Evolutionary conservation across 2,113 vertebrate genomes (phyloP), one percentile per base, ranked within the genome.

Genomic region (Calonectris borealis): DNA sequence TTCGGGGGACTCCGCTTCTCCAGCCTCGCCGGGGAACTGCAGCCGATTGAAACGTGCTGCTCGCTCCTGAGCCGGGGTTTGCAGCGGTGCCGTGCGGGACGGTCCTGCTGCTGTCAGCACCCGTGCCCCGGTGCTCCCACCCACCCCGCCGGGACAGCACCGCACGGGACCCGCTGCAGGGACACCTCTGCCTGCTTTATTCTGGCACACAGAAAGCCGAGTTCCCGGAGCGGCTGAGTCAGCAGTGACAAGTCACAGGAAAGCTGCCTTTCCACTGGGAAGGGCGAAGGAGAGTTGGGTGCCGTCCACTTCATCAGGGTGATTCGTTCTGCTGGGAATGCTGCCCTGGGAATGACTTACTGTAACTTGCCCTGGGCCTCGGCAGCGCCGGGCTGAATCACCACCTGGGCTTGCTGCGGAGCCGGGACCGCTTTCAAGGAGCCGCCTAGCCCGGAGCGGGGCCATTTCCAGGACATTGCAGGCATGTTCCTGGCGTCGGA

Each of bases 261-360:
- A 57, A 52, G 51, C 27, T 14, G 52, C 25, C 13, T 54, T 36
- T 36, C 75, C 2, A 0, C 34, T 13, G 75, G 73, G 62, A 82
- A 82, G 8, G 42, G 34, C 0, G 18, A 58, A 54, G 75, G 66
- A 66, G 32, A 11, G 16, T 3, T 78, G 46, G 14, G 40, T 21
- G 68, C 38, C 17, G 0, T 29, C 52, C 6, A 1, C 46, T n/a
- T 46, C 5, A 0, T 31, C 31, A 4, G 44, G 3, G 21, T 5
- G 15, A 16, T 60, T 64, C 69, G 44, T 40, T 91, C 22, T 14
- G 3, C 7, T 1, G 3, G 40, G 82, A 73, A 25, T 77, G 38
- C 48, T 95, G 92, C 57, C 61, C 85, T 18, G 60, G 79, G 29
- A 83, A 48, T 71, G 69, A 60, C 49, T 93, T 69, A 62, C 85